A percentile compares a stretch with the other conserved stretches of the same genome.
Conservation (phyloP, 2,888 invertebrate genomes). For the Ochropleura plecta region DNA sequence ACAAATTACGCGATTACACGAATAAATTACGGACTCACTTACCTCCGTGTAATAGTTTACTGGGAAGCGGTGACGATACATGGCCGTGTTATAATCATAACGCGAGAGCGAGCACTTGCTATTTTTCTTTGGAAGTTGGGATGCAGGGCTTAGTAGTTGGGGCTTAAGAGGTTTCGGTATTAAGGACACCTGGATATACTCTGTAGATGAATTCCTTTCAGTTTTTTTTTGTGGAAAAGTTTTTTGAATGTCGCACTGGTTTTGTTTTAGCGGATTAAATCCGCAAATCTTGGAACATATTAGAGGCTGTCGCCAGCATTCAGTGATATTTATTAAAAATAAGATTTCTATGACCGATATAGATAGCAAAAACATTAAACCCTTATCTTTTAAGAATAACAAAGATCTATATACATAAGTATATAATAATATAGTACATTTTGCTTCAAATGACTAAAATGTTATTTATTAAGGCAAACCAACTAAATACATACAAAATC, state of each 20-base stretch:
- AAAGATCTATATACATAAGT: background rate
- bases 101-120: conserved; percentile 34
- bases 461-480: too few species aligned
- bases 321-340: background rate
- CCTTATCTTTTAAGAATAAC: background rate
- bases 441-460: too few species aligned
- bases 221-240: background rate
- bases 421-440: too few species aligned
- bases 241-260: background rate
- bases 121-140: conserved; percentile 52
- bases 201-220: background rate
- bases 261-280: background rate
- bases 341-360: background rate
- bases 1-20: conserved; percentile 85
- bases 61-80: conserved; percentile 68
- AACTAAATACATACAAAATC: too few species aligned
- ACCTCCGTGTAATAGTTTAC: conserved; percentile 72
- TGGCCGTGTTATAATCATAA: conserved; percentile 69
- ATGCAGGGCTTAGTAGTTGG: conserved; percentile 38
- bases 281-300: background rate
- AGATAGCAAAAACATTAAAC: background rate
- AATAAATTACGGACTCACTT: conserved; percentile 82
- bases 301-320: background rate
- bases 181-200: conserved; percentile 32
- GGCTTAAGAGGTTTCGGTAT: conserved; percentile 35